Base-by-base conservation (phyloP, 1,140 invertebrate genomes). In the Pseudomyrmex dendroicus region DNA sequence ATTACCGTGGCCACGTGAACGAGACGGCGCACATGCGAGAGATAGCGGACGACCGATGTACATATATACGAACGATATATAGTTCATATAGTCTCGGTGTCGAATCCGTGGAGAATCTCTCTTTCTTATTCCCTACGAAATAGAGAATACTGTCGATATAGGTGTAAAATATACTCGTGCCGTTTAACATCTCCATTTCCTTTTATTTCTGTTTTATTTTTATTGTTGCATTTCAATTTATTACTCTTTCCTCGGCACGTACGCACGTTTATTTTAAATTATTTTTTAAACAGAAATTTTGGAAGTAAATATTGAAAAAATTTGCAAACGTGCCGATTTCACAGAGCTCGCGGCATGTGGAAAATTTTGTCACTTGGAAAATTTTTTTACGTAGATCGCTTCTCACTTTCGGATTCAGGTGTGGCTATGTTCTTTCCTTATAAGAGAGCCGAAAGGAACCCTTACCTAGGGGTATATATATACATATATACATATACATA, bases 21-120 rank as follows among this genome's bases (percentile, higher is more conserved):
- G 57, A 68, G 74, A 20, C 35, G 52, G 35, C 57, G 59, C 64
- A 35, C 35, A 22, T 52, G 44, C 54, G 52, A 78, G 35, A 78
- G 76, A 78, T 78, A 78, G 52, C 25, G 48, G 44, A 35, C 35
- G 35, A 57, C 25, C 74, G 20, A 68, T 68, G 15, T 70, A n/a
- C n/a, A 22, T 22, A 13, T 44, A 17, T 56, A 20, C 44, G 20
- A 78, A 78, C 56, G 52, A 59, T 48, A 78, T 46, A 13, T 70
- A n/a, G 64, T n/a, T 46, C 61, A n/a, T n/a, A n/a, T n/a, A 22
- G 59, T 15, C 20, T 78, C 17, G 52, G 15, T 68, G 57, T 78
- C 54, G 52, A 20, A 59, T 20, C 52, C 64, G 52, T 35, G 35
- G 48, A 70, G 63, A 20, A 78, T 78, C 64, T 70, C 64, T 70